Conservation (phyloP, 2,797 vertebrate species). For the Oreochromis mossambicus region DNA sequence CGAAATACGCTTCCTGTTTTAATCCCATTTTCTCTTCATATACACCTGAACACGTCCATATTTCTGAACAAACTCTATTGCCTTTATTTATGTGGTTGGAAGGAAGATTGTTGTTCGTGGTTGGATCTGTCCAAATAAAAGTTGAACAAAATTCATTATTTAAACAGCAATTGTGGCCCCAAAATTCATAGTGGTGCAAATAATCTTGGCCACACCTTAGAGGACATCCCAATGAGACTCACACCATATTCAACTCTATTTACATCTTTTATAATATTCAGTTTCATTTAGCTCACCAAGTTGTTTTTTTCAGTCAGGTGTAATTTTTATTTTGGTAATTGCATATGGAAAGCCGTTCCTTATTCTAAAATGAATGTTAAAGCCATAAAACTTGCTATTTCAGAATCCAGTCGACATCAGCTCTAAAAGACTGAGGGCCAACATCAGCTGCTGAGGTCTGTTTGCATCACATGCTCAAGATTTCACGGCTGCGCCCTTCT, state of each 20-base stretch:
- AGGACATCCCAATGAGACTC: background rate
- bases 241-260: background rate
- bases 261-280: background rate
- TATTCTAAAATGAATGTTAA: background rate
- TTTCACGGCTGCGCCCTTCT: background rate
- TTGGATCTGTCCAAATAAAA: background rate
- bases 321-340: background rate
- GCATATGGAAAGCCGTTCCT: background rate
- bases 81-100: background rate
- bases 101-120: background rate
- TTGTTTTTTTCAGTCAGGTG: background rate
- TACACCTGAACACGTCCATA: background rate
- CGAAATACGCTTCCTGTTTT: background rate
- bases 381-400: background rate
- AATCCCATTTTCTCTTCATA: background rate
- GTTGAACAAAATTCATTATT: background rate
- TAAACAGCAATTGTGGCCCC: background rate
- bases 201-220: background rate
- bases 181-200: background rate
- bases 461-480: background rate
- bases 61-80: background rate
- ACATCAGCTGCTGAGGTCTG: background rate
- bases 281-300: background rate
- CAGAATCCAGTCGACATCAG: background rate
- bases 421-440: background rate